Evolutionary conservation across 1,140 invertebrate species (phyloP).

Genomic region (Brachionus paranguensis): DNA sequence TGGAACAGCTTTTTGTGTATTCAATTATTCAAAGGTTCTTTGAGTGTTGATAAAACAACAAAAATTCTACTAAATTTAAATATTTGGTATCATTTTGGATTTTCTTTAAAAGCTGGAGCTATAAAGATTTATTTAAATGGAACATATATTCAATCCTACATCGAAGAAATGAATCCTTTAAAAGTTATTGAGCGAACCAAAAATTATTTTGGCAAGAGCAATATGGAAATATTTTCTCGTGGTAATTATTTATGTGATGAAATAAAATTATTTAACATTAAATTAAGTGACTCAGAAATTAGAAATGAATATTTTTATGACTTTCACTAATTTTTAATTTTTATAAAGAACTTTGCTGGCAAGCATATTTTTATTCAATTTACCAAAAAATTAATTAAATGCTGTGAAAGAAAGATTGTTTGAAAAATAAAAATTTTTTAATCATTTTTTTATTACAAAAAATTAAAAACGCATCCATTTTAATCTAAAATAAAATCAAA

Average conservation of each 20-base stretch:
- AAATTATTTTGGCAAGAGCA: background rate
- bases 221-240: fast-evolving
- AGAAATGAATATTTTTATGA: background rate
- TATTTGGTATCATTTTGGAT: background rate
- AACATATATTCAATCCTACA: background rate
- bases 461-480: too few relatives aligned
- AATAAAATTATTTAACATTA: background rate
- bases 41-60: too few relatives aligned
- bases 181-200: background rate
- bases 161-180: background rate
- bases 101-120: background rate
- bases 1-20: background rate
- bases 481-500: too few relatives aligned
- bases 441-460: too few relatives aligned
- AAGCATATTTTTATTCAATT: too few relatives aligned
- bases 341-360: too few relatives aligned
- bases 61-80: background rate
- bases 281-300: background rate
- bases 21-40: background rate
- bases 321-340: too few relatives aligned
- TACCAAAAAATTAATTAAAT: too few relatives aligned
- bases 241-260: background rate
- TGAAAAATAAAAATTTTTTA: too few relatives aligned
- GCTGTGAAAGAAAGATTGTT: too few relatives aligned
- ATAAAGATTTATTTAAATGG: background rate